A percentile compares a stretch with the other conserved stretches of the same genome.
These are phyloP conservation scores for Acanthopagrus latus DNA, from an alignment of 2,797 vertebrate species.

Conservation along the genomic window DNA sequence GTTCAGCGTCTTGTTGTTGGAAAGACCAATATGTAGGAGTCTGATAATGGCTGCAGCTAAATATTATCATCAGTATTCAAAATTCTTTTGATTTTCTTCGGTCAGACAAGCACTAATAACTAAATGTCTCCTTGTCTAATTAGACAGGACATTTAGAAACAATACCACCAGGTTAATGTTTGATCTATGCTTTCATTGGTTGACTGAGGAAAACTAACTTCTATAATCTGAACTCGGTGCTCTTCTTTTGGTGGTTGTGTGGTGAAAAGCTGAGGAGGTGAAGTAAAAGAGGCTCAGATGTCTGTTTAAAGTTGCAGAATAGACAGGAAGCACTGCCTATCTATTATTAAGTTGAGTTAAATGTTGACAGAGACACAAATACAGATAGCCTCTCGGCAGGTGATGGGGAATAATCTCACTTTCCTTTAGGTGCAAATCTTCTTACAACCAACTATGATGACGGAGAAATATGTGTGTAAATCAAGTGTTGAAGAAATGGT, in stretches of 20 bases:
- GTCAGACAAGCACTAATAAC: not conserved
- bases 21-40: not conserved
- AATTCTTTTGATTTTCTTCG: slow-evolving; percentile 5
- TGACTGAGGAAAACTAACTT: not conserved
- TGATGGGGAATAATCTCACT: slow-evolving; percentile 29
- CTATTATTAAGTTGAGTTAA: slow-evolving; percentile 15
- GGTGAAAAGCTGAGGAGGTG: not conserved
- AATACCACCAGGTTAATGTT: not conserved
- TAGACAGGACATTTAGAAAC: not conserved
- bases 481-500: not conserved
- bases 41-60: not conserved
- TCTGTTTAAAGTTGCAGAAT: slow-evolving; percentile 11
- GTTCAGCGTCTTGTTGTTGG: slow-evolving; percentile 12
- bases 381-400: slow-evolving; percentile 25
- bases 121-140: not conserved
- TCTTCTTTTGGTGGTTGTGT: slow-evolving; percentile 3
- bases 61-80: not conserved
- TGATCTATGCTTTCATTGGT: slow-evolving; percentile 13
- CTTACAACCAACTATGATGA: slow-evolving; percentile 9
- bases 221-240: slow-evolving; percentile 2
- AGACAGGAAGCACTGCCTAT: slow-evolving; percentile 21
- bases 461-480: slow-evolving; percentile 3
- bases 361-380: slow-evolving; percentile 32
- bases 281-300: slow-evolving; percentile 17
- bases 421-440: slow-evolving; percentile 23